Base-by-base conservation (phyloP, 2,797 vertebrate genomes). In the Setipinna tenuifilis region DNA sequence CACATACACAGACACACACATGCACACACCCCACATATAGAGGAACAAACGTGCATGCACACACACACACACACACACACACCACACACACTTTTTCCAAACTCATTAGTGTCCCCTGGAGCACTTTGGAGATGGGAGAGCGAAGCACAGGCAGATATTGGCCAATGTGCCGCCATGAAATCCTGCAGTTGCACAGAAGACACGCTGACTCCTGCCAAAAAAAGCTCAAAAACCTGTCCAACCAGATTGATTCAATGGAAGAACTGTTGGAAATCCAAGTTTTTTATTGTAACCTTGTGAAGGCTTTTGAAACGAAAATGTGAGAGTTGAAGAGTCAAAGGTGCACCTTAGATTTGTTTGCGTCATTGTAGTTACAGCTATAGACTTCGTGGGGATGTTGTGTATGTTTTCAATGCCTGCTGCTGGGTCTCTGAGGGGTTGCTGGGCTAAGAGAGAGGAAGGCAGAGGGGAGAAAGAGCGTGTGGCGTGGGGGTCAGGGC, bases 401-500 rank as follows among this genome's bases (percentile, higher is more conserved):
- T 54, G 50, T 9, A 54, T 54, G 50, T 54, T 54, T 3, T 9
- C 9, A 14, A 54, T 46, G 50, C 16, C 25, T 61, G 21, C 50
- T 31, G 50, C 57, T 62, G 41, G 54, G 57, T 71, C 28, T 25
- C 21, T 31, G 65, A 54, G 35, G 35, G 25, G 46, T 58, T 21
- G 41, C 61, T 71, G 78, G 50, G 50, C 84, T 46, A 50, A 78
- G 35, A 41, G 35, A 41, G 35, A 41, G 23, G 35, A 57, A 54
- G 50, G 50, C 50, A 9, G 50, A 54, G 17, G 48, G 50, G 16
- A 82, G 82, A 86, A 65, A 11, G 50, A 58, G 58, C 50, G 75
- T 44, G 46, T 85, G 83, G 84, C 83, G 84, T 61, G n/a, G 50
- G 59, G 85, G 85, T 85, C 85, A 87, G 21, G 19, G 28, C 87